These are phyloP conservation scores for Hybos culiciformis DNA, from an alignment of 2,888 invertebrate genomes.

Conservation along the genomic window DNA sequence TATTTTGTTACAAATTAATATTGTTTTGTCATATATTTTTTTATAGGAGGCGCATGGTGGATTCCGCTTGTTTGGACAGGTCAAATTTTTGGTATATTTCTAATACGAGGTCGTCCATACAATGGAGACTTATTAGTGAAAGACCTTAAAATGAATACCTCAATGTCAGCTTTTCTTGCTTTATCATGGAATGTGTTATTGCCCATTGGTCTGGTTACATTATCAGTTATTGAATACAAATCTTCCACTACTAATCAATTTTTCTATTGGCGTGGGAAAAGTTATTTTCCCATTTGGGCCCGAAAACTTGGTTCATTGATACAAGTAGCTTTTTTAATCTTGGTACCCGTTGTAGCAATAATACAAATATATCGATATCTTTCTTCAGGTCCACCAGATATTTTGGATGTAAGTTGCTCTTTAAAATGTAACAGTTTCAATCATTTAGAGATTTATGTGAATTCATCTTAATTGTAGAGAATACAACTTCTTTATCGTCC, in stretches of 20 bases:
- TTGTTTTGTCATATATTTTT: too few relatives aligned
- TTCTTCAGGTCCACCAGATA: conserved; percentile 70
- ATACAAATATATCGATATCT: conserved; percentile 61
- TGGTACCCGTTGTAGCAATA: conserved; percentile 45
- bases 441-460: too few relatives aligned
- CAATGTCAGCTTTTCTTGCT: conserved; percentile 52
- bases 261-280: conserved; percentile 51
- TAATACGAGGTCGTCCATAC: conserved; percentile 74
- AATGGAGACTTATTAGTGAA: conserved; percentile 45
- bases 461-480: conserved; percentile 49
- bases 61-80: conserved; percentile 63
- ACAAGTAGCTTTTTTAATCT: conserved; percentile 63
- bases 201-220: conserved; percentile 66
- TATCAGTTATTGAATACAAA: conserved; percentile 56
- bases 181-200: conserved; percentile 81
- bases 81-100: conserved; percentile 68
- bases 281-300: conserved; percentile 71
- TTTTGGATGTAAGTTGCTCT: conserved; percentile 57
- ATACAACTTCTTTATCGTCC: conserved; percentile 75
- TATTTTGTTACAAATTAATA: too few relatives aligned
- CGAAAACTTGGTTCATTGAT: conserved; percentile 60
- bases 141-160: conserved; percentile 35
- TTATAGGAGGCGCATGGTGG: conserved; percentile 85
- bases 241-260: conserved; percentile 52
- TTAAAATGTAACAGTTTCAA: not conserved